These are phyloP conservation scores for Chlorocebus sabaeus DNA, from an alignment of 2,113 vertebrate genomes.

Conservation along the genomic window DNA sequence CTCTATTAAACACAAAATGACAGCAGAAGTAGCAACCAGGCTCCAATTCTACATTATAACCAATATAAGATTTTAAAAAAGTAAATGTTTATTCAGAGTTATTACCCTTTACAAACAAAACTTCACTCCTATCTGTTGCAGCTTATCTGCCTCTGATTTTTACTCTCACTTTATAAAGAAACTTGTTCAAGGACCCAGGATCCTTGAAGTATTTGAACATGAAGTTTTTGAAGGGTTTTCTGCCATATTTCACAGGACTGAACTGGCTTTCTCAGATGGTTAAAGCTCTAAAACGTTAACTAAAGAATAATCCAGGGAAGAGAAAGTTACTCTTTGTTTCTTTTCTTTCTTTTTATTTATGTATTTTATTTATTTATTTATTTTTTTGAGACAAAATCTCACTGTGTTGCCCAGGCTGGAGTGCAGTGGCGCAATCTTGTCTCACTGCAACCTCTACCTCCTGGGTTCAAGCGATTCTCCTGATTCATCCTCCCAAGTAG, in stretches of 20 bases:
- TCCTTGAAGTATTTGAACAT: not conserved
- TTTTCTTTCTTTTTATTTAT: no score
- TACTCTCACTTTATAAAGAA: not conserved
- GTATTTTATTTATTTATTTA: no score
- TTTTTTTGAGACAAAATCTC: no score
- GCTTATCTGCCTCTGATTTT: not conserved
- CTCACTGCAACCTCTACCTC: no score
- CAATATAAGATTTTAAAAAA: not conserved
- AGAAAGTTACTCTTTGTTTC: not conserved
- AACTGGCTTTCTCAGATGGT: not conserved
- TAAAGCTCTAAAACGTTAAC: not conserved
- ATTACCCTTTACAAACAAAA: not conserved
- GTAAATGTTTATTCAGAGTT: not conserved
- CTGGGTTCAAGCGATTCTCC: no score
- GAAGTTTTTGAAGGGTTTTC: not conserved
- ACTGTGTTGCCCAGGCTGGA: no score
- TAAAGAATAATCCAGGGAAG: not conserved
- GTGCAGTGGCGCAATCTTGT: no score
- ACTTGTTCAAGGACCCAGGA: not conserved
- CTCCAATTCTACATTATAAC: not conserved
- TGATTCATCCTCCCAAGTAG: no score
- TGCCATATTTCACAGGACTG: not conserved
- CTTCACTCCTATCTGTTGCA: not conserved
- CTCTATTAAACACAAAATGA: constrained; percentile 18
- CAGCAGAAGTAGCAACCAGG: not conserved